Evolutionary conservation across 2,797 vertebrate species (phyloP).

Genomic region (Falco cherrug): DNA sequence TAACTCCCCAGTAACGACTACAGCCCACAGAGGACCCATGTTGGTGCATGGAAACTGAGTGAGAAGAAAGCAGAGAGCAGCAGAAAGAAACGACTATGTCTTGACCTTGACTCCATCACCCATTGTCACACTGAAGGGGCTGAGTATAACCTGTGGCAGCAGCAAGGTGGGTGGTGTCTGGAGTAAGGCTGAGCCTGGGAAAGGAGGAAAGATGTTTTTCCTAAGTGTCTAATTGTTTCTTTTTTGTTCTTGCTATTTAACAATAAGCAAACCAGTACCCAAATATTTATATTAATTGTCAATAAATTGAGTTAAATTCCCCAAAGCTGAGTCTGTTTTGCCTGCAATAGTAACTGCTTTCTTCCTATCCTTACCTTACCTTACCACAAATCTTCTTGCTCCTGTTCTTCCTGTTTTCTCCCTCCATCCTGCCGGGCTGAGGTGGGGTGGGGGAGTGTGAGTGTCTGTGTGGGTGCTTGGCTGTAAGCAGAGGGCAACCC

Average conservation of each 20-base stretch:
- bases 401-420: neutral
- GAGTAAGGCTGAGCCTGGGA: neutral
- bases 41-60: neutral
- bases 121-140: neutral
- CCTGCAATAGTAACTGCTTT: neutral
- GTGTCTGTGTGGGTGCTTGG: neutral
- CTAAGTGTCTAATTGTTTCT: neutral
- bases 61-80: neutral
- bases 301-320: neutral
- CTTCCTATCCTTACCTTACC: neutral
- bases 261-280: neutral
- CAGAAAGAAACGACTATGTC: rapidly evolving
- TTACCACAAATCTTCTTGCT: neutral
- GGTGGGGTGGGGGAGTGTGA: neutral
- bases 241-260: neutral
- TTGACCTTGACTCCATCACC: neutral
- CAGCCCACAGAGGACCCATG: neutral
- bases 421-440: neutral
- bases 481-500: rapidly evolving
- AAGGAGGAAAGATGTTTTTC: neutral
- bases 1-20: neutral
- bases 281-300: neutral
- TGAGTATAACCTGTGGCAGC: neutral
- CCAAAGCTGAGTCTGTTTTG: neutral
- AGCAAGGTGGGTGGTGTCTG: neutral